Conservation (phyloP, 37 sponge, comb jelly and placozoan genomes). For the Aplysina aerophoba region DNA sequence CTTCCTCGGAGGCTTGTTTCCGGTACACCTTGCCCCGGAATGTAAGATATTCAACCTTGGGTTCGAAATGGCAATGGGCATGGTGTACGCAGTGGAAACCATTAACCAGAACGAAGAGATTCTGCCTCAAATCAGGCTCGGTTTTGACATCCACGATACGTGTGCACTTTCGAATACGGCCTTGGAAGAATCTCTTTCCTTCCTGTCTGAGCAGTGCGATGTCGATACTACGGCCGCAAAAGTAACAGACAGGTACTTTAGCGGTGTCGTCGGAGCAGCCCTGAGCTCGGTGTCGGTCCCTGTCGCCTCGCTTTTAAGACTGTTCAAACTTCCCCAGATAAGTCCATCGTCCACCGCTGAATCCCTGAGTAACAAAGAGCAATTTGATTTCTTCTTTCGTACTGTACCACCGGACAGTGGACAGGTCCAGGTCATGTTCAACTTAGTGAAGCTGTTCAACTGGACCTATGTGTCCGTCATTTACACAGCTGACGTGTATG, state of each 20-base stretch:
- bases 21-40: no score
- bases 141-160: constrained; percentile 77
- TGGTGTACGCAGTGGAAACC: constrained; percentile 61
- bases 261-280: constrained; percentile 81
- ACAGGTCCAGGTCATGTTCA: constrained; percentile 72
- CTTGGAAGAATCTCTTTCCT: constrained; percentile 54
- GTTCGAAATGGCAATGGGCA: constrained; percentile 70
- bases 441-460: constrained; percentile 45
- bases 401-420: constrained; percentile 77
- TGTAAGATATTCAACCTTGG: no score
- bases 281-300: constrained; percentile 65
- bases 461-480: constrained; percentile 71
- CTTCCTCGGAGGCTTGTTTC: no score
- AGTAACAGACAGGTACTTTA: neutral
- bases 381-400: constrained; percentile 78
- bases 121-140: constrained; percentile 53
- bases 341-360: constrained; percentile 73
- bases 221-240: neutral
- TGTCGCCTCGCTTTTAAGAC: constrained; percentile 61
- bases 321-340: constrained; percentile 80
- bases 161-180: constrained; percentile 53
- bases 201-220: neutral
- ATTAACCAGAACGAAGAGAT: constrained; percentile 57
- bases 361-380: constrained; percentile 65
- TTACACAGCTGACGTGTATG: constrained; percentile 61